phyloP scores from a whole-genome alignment of 2,888 invertebrate species.

The Tetramorium bicarinatum region DNA sequence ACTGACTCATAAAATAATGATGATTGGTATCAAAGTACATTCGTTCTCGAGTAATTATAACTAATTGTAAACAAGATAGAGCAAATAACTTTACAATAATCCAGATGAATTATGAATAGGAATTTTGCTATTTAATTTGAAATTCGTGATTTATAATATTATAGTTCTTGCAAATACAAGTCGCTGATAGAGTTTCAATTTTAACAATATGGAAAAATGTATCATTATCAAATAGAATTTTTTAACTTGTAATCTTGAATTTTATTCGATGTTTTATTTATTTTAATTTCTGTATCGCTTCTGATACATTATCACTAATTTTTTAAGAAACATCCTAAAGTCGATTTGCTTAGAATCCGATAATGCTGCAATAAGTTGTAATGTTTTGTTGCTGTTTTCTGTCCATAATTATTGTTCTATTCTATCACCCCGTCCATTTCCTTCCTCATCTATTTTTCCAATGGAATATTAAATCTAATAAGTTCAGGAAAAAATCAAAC shows the following conservation, averaged over 20 bases:
- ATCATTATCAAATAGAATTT: not conserved
- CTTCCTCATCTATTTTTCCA: not conserved
- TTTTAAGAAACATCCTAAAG: slow-evolving; percentile 15
- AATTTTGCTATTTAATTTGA: slow-evolving; percentile 3
- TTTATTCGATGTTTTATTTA: not conserved
- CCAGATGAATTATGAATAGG: not conserved
- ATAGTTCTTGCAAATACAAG: not conserved
- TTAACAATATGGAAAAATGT: not conserved
- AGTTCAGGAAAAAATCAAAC: slow-evolving; percentile 6
- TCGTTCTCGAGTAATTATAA: not conserved
- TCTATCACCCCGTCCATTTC: not conserved
- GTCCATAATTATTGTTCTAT: slow-evolving; percentile 20
- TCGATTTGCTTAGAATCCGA: slow-evolving; percentile 26
- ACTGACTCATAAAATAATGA: slow-evolving; percentile 20
- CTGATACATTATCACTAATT: not conserved
- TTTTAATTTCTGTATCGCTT: not conserved
- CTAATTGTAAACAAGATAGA: not conserved
- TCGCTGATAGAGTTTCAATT: not conserved
- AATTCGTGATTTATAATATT: not conserved
- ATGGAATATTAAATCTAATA: slow-evolving; percentile 2
- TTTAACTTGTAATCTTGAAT: not conserved
- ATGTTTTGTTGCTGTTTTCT: slow-evolving; percentile 19
- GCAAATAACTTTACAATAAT: not conserved
- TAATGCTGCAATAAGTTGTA: slow-evolving; percentile 53
- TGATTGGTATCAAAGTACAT: not conserved